phyloP scores from a whole-genome alignment of 2,888 invertebrate genomes.

The Mesorhabditis spiculigera region DNA sequence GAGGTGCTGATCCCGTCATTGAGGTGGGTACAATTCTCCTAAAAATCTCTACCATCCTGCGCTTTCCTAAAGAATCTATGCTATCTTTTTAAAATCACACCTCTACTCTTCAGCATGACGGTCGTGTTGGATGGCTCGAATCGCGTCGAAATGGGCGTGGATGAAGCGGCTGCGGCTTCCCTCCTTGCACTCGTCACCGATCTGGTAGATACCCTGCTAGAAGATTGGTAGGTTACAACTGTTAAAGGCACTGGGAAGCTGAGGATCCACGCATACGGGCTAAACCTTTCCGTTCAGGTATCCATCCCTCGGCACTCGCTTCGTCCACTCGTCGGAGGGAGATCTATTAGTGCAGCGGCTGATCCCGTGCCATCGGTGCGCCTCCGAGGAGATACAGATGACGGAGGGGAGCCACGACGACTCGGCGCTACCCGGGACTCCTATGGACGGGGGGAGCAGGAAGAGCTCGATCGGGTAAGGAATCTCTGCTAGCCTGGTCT shows the following conservation, averaged over 20 bases:
- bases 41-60: no score
- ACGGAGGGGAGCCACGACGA: slow-evolving; percentile 19
- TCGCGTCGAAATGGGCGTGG: slow-evolving; percentile 7
- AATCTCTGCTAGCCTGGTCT: not conserved
- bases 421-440: slow-evolving; percentile 13
- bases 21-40: slow-evolving; percentile 8
- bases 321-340: slow-evolving; percentile 95
- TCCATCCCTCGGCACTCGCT: slow-evolving; percentile 74
- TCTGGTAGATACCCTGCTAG: slow-evolving; percentile 88
- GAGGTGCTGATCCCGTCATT: slow-evolving; percentile 46
- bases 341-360: slow-evolving; percentile 86
- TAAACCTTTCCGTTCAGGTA: slow-evolving; percentile 24
- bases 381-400: slow-evolving; percentile 59
- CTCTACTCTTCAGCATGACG: slow-evolving; percentile 14
- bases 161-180: slow-evolving; percentile 11
- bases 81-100: not conserved
- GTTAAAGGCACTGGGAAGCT: not conserved
- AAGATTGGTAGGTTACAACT: slow-evolving; percentile 83
- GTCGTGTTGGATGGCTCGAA: slow-evolving; percentile 18
- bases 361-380: slow-evolving; percentile 85
- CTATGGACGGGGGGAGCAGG: not conserved
- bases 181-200: slow-evolving; percentile 83
- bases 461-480: not conserved
- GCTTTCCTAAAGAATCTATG: not conserved
- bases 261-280: not conserved